Percentiles rank a stretch among this genome's conserved stretches.
Evolutionary conservation across 1,140 invertebrate species (phyloP).

Genomic region (Bombus superbus): DNA sequence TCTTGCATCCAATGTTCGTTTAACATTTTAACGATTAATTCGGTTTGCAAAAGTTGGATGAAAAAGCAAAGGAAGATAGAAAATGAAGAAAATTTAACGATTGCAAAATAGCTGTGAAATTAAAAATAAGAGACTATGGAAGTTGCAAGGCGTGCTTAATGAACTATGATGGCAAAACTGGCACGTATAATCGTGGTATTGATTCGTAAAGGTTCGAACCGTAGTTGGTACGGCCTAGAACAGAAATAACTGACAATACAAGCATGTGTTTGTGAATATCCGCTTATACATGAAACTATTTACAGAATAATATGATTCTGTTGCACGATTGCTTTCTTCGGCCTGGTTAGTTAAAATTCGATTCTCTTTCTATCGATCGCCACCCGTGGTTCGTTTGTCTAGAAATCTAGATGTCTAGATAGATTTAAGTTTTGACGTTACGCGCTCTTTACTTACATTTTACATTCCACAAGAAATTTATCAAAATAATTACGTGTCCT

Average conservation of each 20-base stretch:
- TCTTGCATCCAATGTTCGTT: conserved; percentile 29
- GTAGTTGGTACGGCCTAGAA: conserved; percentile 70
- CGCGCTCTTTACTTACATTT: neutral
- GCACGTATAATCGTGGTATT: conserved; percentile 61
- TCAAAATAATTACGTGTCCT: conserved; percentile 1
- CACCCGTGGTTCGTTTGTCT: neutral
- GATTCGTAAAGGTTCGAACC: conserved; percentile 58
- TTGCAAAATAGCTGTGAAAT: conserved; percentile 1
- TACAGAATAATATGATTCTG: conserved; percentile 15
- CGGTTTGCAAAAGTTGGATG: neutral
- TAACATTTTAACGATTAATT: conserved; percentile 26
- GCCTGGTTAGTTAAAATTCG: neutral
- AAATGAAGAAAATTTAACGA: neutral
- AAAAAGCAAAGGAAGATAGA: too few relatives aligned
- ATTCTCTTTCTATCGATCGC: conserved; percentile 1
- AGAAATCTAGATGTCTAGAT: neutral
- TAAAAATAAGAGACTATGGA: conserved; percentile 18
- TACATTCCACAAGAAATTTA: neutral
- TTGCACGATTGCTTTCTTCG: neutral
- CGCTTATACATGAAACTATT: neutral
- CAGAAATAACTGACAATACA: conserved; percentile 70
- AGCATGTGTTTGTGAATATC: neutral
- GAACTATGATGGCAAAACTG: conserved; percentile 36
- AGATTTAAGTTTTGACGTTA: neutral
- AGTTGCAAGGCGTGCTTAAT: conserved; percentile 33